Evolutionary conservation across 2,113 vertebrate species (phyloP), one percentile per base, ranked within the genome.

Genomic region (Catharus bicknelli): DNA sequence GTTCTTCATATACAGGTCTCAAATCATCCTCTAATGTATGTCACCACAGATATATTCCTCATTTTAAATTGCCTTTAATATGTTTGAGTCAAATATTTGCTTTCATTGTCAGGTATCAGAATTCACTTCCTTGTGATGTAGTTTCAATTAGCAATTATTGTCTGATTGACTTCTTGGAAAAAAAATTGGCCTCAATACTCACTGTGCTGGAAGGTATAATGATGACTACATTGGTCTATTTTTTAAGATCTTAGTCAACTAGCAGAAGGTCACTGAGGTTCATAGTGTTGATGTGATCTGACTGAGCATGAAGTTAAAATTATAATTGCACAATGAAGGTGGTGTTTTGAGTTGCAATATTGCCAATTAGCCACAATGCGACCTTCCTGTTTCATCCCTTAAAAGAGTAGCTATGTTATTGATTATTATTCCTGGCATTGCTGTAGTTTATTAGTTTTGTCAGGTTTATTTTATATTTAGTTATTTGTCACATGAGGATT

Each of bases 401-500:
- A 67, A 91, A 54, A 92, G 76, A 64, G 2, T 79, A 95, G 88
- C 86, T 92, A 69, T n/a, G 12, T 83, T 97, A 92, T 89, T 94
- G 90, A 81, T 96, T 90, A 75, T 40, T 78, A 88, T 76, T 74
- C 95, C 70, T 91, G 77, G 69, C 38, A 27, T 70, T 77, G 78
- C 82, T 86, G 70, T 29, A 81, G 42, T 90, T 95, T 90, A 94
- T 85, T 74, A 79, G 79, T 91, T 96, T 96, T 93, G 80, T 57
- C 86, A 94, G 92, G 72, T 94, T 95, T 96, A 85, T 94, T 93
- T 95, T 92, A 89, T 70, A 93, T 95, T 94, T 83, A 61, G 64
- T 95, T 96, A 95, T 94, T 91, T 96, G 89, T 77, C 89, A 96
- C 86, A 90, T 72, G 88, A 90, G 86, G 88, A 95, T 94, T 94